Evolutionary conservation across 2,888 invertebrate species (phyloP), one percentile per base, ranked within the genome.

Genomic region (Coelopa pilipes): DNA sequence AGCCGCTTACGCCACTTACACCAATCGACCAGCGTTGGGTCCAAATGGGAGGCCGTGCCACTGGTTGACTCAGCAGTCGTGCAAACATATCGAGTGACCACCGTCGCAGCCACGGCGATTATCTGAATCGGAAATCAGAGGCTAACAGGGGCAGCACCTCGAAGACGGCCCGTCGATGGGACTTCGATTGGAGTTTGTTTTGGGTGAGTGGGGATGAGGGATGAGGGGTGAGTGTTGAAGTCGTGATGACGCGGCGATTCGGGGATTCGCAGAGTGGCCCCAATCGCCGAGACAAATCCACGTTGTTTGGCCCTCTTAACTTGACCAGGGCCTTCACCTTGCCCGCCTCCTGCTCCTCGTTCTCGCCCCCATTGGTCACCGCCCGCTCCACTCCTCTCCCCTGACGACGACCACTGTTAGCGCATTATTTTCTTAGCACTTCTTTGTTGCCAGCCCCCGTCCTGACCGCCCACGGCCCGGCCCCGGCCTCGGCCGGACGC

Each of bases 341-440:
- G 50, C 49, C 21, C 50, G 10, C 49, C 50, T 19, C 10, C 11
- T 21, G 11, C 50, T 21, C 0, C 45, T n/a, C n/a, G n/a, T n/a
- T n/a, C n/a, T n/a, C 47, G 11, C 46, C 34, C 7, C 34, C 34
- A 34, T 7, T 4, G 4, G 7, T 34, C 34, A 7, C 24, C 9
- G 15, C 60, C 3, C 60, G 15, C 21, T 5, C 60, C 13, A 3
- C 60, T 24, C 60, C 11, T 60, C 13, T 5, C 24, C n/a, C 1
- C 1, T 13, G 60, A 24, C 7, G 9, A 19, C 21, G 12, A 17
- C 17, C 19, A 50, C 47, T 53, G n/a, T 46, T 47, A 13, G 10
- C 45, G 34, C 62, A 62, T 62, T 62, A 62, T 55, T 69, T 69
- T 57, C 69, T 69, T 59, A 69, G 57, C 55, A 69, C 24, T 62